Conservation (phyloP, 2,888 invertebrate species). For the Palloptera scutellata region DNA sequence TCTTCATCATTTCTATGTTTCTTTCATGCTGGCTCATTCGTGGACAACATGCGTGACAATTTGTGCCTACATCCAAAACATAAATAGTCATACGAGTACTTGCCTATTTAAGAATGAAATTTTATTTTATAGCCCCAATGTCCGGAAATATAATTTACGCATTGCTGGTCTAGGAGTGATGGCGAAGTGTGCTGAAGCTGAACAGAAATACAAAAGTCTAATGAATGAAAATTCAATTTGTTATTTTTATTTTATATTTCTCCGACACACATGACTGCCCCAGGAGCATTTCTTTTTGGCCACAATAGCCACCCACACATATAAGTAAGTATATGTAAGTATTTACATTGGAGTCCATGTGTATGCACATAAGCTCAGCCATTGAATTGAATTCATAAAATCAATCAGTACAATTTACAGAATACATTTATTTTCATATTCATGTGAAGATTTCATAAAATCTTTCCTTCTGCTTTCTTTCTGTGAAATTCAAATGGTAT, state of each 20-base stretch:
- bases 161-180: slow-evolving; percentile 8
- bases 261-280: slow-evolving; percentile 21
- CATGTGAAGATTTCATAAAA: slow-evolving; percentile 26
- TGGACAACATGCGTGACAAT: slow-evolving; percentile 41
- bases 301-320: too few relatives aligned
- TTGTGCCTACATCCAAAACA: slow-evolving; percentile 24
- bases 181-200: not conserved
- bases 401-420: slow-evolving; percentile 50
- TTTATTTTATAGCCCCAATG: slow-evolving; percentile 24
- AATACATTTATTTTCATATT: slow-evolving; percentile 51
- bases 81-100: slow-evolving; percentile 10
- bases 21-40: slow-evolving; percentile 34
- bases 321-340: too few relatives aligned
- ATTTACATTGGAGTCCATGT: too few relatives aligned
- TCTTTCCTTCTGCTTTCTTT: too few relatives aligned
- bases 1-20: slow-evolving; percentile 33
- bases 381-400: slow-evolving; percentile 38
- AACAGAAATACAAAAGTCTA: not conserved
- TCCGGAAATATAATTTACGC: slow-evolving; percentile 42
- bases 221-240: not conserved
- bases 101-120: not conserved
- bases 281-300: too few relatives aligned
- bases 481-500: too few relatives aligned
- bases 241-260: slow-evolving; percentile 22
- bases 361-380: too few relatives aligned